Base-by-base conservation (phyloP, 1,140 invertebrate species). In the Caenorhabditis remanei region DNA sequence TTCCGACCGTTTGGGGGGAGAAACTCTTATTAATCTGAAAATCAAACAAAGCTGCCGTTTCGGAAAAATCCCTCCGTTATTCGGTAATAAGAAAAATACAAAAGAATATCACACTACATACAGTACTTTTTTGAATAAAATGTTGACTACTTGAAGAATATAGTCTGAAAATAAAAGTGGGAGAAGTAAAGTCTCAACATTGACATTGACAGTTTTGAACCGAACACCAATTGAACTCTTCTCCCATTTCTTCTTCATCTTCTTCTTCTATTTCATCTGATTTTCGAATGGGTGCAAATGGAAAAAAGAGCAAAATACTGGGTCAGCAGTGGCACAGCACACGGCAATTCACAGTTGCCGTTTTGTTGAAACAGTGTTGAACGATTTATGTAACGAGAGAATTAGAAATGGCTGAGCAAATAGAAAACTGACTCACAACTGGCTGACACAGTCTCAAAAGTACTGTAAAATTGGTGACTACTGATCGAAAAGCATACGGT, bases 341-440 rank as follows among this genome's bases (percentile, higher is more conserved):
- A 71, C 67, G 67, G 67, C 67, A 79, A 46, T 79, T 79, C 71
- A 50, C 19, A 50, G n/a, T 67, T 40, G 63, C 8, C 21, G 71
- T 24, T 13, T 48, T 79, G 71, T 79, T 79, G 71, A 79, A 79
- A 79, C 71, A 79, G 71, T 79, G 71, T 79, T 79, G 71, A 79
- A 79, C 71, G 65, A 71, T 71, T 71, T 71, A 71, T 71, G 65
- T 71, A 71, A 71, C 65, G 71, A 79, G 71, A 79, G 71, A 79
- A 79, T 79, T 79, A 79, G 71, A 50, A 79, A 79, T 79, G 71
- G 71, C 71, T 79, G 71, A 79, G 46, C 71, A 79, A 79, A 79
- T n/a, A 79, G 67, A 13, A 8, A 71, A 43, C 19, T 71, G 65
- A 46, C 40, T 71, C 65, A 46, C 65, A 9, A 53, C 32, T 32